These are phyloP conservation scores for Drymonia ruficornis DNA, from an alignment of 2,888 invertebrate genomes.

Conservation along the genomic window DNA sequence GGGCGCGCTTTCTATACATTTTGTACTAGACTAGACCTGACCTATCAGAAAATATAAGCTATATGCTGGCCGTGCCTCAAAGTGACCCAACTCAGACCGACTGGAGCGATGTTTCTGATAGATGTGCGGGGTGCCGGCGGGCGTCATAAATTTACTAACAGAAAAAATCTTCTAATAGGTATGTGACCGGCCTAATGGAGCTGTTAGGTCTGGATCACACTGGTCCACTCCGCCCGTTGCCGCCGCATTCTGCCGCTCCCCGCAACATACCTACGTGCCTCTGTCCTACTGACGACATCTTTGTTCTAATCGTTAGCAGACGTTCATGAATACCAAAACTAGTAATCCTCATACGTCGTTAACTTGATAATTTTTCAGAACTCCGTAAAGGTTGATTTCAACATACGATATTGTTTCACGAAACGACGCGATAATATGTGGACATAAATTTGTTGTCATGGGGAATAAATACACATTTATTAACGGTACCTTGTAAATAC, in stretches of 20 bases:
- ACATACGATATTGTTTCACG: neutral
- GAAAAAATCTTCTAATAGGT: too few species aligned
- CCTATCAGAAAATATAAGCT: too few species aligned
- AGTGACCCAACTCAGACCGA: too few species aligned
- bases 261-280: neutral
- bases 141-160: too few species aligned
- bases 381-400: neutral
- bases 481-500: neutral
- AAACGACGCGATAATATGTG: neutral
- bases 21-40: too few species aligned
- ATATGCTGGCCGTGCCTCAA: too few species aligned
- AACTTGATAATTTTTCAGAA: neutral
- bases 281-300: conserved; percentile 9
- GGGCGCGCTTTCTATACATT: too few species aligned
- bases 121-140: too few species aligned
- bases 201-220: conserved; percentile 20
- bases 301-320: conserved; percentile 14
- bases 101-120: too few species aligned
- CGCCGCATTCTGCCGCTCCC: neutral
- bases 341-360: neutral
- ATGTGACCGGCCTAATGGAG: too few species aligned
- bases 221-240: conserved; percentile 17
- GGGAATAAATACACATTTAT: neutral
- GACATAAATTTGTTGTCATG: neutral
- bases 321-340: conserved; percentile 9